A percentile compares a stretch with the other conserved stretches of the same genome.
phyloP scores from a whole-genome alignment of 2,797 vertebrate species.

The Mormyrops boulengeri region DNA sequence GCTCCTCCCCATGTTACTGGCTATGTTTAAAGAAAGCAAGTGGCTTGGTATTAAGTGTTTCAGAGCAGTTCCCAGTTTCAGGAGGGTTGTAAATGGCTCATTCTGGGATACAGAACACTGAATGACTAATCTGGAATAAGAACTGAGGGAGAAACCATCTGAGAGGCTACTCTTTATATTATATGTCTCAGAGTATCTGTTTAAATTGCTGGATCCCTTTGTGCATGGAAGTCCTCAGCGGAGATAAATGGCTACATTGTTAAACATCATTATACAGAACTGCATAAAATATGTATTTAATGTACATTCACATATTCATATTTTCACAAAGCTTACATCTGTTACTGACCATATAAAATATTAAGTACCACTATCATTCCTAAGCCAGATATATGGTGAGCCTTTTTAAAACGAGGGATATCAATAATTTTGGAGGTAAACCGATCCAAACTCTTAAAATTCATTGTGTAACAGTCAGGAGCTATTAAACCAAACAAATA shows the following conservation, averaged over 20 bases:
- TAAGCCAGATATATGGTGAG: background rate
- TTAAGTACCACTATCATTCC: background rate
- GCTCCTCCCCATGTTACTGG: background rate
- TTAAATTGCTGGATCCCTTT: background rate
- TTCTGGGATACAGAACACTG: background rate
- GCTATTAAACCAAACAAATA: background rate
- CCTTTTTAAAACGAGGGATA: background rate
- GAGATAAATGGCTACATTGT: background rate
- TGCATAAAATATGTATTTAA: background rate
- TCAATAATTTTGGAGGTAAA: background rate
- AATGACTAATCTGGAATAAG: background rate
- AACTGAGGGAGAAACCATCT: background rate
- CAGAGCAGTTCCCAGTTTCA: background rate
- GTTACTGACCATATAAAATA: constrained; percentile 1
- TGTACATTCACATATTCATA: constrained; percentile 3
- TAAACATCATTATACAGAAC: background rate
- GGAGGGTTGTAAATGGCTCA: background rate
- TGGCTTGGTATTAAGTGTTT: background rate
- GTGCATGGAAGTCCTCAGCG: background rate
- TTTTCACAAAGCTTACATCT: background rate
- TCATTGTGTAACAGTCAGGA: background rate
- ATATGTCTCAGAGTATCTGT: background rate
- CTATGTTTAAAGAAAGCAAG: background rate
- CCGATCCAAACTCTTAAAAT: background rate
- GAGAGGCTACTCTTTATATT: background rate